phyloP scores from a whole-genome alignment of 1,140 invertebrate species.

The Drosophila murphyi region DNA sequence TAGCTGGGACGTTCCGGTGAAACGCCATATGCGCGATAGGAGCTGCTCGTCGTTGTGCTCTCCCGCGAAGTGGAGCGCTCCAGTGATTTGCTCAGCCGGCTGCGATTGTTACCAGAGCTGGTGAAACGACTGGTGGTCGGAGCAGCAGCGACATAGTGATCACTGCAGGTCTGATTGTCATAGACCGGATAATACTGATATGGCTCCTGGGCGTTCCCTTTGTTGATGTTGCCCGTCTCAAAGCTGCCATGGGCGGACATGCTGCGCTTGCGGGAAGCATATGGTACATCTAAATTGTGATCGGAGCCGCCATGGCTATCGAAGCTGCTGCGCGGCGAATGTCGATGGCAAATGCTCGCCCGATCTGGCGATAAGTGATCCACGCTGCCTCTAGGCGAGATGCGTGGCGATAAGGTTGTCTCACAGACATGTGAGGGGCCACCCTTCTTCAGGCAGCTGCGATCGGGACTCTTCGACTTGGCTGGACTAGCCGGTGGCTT shows the following conservation, averaged over 20 bases:
- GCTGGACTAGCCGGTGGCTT: conserved; percentile 77
- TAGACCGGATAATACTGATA: conserved; percentile 84
- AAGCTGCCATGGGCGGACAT: conserved; percentile 82
- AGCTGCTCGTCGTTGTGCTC: conserved; percentile 72
- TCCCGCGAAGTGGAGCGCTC: conserved; percentile 79
- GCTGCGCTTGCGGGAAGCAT: conserved; percentile 69
- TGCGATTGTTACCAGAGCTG: conserved; percentile 28
- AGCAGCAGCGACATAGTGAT: conserved; percentile 80
- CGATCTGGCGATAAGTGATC: conserved; percentile 81
- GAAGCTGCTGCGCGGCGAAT: conserved; percentile 81
- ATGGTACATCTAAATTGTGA: conserved; percentile 75
- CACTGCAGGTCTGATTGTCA: conserved; percentile 82
- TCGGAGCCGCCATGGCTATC: conserved; percentile 78
- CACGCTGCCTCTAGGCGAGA: conserved; percentile 75
- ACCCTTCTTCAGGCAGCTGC: conserved; percentile 81
- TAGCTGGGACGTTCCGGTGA: conserved; percentile 76
- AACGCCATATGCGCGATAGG: conserved; percentile 77
- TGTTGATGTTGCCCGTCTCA: conserved; percentile 64
- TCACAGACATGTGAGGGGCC: conserved; percentile 74
- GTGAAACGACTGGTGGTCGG: conserved; percentile 57
- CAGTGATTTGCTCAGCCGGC: conserved; percentile 76
- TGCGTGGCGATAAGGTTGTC: conserved; percentile 60
- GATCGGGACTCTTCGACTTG: conserved; percentile 81
- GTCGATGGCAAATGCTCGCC: conserved; percentile 63
- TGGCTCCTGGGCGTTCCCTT: conserved; percentile 58